Conservation (phyloP, 2,888 invertebrate species). For the Nowickia ferox region DNA sequence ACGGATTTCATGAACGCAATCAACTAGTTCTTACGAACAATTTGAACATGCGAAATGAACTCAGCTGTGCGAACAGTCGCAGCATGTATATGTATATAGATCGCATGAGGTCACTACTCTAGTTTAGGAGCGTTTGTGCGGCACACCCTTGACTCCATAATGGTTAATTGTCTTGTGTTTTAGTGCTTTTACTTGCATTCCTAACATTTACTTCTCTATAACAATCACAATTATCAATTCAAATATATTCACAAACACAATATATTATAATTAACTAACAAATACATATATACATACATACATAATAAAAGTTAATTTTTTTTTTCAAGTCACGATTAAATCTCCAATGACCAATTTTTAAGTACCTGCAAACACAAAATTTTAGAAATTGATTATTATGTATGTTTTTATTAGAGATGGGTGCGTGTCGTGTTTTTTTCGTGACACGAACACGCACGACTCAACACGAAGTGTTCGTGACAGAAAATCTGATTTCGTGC, state of each 20-base stretch:
- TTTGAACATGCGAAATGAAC: no score
- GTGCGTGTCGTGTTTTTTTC: no score
- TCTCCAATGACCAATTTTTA: not conserved
- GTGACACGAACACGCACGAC: no score
- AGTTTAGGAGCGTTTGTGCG: not conserved
- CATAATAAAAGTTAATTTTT: not conserved
- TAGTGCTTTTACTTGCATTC: not conserved
- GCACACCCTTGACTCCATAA: not conserved
- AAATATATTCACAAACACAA: not conserved
- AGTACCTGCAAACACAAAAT: not conserved
- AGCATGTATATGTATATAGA: not conserved
- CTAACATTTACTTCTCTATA: not conserved
- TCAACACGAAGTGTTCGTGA: no score
- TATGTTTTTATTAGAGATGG: no score
- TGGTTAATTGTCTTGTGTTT: not conserved
- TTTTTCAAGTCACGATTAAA: constrained; percentile 33
- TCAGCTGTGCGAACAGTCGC: not conserved
- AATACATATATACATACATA: no score
- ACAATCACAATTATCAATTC: not conserved
- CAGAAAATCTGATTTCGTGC: no score
- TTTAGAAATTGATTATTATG: not conserved
- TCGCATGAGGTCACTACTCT: not conserved
- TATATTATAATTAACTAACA: not conserved
- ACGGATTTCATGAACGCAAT: no score
- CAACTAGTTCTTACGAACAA: no score